Evolutionary conservation across 30 jellyfish, hydroid and myxozoan species (phyloP), one percentile per base, ranked within the genome.

Genomic region (Turritopsis rubra): DNA sequence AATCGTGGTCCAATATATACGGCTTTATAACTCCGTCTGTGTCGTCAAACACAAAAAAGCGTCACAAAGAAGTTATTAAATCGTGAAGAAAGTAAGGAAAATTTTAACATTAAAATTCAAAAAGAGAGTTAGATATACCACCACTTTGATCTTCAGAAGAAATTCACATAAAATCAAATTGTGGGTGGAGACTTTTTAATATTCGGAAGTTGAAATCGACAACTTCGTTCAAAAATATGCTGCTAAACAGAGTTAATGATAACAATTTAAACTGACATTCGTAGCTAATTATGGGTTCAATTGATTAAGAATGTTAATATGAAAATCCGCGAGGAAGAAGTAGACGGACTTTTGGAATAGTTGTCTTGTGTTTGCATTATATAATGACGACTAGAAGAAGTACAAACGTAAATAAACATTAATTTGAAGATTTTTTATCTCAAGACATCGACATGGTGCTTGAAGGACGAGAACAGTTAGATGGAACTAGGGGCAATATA

Each of bases 311-410:
- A 68, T 68, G 77, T 68, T 68, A 68, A 68, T 68, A n/a, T 68
- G 31, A 41, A 41, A n/a, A 68, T 68, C 77, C 77, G 77, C 77
- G 30, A 68, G 77, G 77, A 68, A 68, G 77, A 68, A 68, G 77
- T 68, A n/a, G 77, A 68, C 77, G 60, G 60, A 41, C 9, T 41
- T 41, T 41, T 41, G 60, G 60, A 41, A 41, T 41, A 13, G 60
- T 41, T 41, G 60, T 41, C 60, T 41, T 41, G 60, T n/a, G n/a
- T 41, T 41, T 41, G 60, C 60, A 41, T 41, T 41, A 41, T 41
- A 41, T 41, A 41, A 41, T 41, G 60, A 41, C 60, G 60, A 41
- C 60, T 41, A 41, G 60, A 41, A 41, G 60, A 41, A 41, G 13
- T 41, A 41, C 5, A 41, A 41, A 41, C 5, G 60, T 13, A 41